phyloP scores from a whole-genome alignment of 2,113 vertebrate genomes.

The Heteronetta atricapilla region DNA sequence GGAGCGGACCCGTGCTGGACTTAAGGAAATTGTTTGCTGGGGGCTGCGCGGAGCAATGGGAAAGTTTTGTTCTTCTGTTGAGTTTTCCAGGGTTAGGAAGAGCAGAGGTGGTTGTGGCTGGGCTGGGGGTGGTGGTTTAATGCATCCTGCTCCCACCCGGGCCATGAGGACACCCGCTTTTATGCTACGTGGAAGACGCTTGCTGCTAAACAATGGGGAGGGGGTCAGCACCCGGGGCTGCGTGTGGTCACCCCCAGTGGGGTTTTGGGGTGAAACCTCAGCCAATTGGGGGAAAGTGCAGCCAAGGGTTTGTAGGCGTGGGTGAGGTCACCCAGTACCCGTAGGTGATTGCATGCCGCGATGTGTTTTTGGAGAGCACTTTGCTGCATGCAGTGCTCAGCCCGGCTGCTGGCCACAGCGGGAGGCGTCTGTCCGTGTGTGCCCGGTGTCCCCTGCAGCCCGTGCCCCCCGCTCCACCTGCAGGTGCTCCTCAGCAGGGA shows the following conservation, averaged over 20 bases:
- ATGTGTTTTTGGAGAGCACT: neutral
- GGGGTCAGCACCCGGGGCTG: rapidly evolving
- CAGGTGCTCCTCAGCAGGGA: constrained; percentile 4
- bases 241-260: rapidly evolving
- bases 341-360: rapidly evolving
- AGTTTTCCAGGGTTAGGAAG: neutral
- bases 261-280: neutral
- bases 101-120: neutral
- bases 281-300: neutral
- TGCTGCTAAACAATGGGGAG: neutral
- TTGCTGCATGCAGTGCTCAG: neutral
- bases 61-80: neutral
- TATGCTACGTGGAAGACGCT: rapidly evolving
- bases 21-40: neutral
- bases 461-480: neutral
- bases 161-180: neutral
- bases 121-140: neutral
- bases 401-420: neutral
- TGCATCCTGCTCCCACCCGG: neutral
- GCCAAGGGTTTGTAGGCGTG: too few relatives aligned
- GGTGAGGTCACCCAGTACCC: too few relatives aligned
- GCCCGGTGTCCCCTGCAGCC: neutral
- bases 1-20: neutral
- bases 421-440: rapidly evolving
- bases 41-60: neutral